Percentiles rank a stretch among this genome's conserved stretches.
Evolutionary conservation across 2,797 vertebrate genomes (phyloP).

Genomic region (Lutjanus argentimaculatus): DNA sequence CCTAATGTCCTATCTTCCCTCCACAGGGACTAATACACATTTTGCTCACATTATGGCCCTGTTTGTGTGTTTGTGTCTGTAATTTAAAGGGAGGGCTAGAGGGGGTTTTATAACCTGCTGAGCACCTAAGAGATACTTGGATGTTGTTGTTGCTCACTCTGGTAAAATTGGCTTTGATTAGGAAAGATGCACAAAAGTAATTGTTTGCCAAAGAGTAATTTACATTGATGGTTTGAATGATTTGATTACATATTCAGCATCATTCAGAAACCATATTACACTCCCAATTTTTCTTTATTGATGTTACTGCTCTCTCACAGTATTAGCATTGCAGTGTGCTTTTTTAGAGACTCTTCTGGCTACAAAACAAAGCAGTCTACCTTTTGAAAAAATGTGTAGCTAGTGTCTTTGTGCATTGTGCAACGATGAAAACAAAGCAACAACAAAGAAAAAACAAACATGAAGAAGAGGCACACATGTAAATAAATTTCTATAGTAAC

Average conservation of each 20-base stretch:
- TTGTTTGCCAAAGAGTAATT: slow-evolving; percentile 50
- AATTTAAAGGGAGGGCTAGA: slow-evolving; percentile 32
- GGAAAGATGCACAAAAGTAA: slow-evolving; percentile 28
- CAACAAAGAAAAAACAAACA: neutral
- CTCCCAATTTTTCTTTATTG: neutral
- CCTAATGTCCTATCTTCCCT: slow-evolving; percentile 42
- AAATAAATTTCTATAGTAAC: neutral
- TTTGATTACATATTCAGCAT: slow-evolving; percentile 36
- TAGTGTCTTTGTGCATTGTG: slow-evolving; percentile 25
- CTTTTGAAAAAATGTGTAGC: slow-evolving; percentile 54
- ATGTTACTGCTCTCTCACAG: neutral
- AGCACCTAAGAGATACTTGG: slow-evolving; percentile 19
- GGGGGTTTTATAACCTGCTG: slow-evolving; percentile 24
- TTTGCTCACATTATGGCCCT: slow-evolving; percentile 21
- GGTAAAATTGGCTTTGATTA: slow-evolving; percentile 47
- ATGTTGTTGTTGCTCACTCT: slow-evolving; percentile 17
- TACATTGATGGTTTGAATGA: slow-evolving; percentile 43
- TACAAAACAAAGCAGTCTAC: neutral
- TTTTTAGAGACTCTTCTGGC: slow-evolving; percentile 1
- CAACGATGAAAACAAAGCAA: slow-evolving; percentile 25
- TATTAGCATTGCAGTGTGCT: neutral
- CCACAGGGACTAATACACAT: slow-evolving; percentile 12
- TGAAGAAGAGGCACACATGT: neutral
- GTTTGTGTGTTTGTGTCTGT: slow-evolving; percentile 46
- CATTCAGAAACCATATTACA: slow-evolving; percentile 20